Conservation (phyloP, 2,797 vertebrate genomes). For the Acanthurus lineatus region DNA sequence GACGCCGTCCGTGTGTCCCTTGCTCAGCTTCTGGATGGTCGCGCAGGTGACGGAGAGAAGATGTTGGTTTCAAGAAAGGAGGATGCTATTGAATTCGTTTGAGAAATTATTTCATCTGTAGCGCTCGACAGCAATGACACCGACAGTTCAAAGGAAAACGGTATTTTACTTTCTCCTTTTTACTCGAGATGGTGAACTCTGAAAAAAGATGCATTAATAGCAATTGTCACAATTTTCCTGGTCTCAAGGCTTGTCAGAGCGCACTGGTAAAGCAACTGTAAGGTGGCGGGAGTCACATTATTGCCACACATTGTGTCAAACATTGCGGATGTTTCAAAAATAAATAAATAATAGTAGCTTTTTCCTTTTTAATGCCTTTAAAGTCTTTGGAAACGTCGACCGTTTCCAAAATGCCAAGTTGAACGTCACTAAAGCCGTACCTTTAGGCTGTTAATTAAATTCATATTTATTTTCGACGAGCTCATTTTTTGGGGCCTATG, state of each 20-base stretch:
- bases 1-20: conserved; percentile 73
- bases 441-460: conserved; percentile 46
- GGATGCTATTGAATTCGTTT: conserved; percentile 68
- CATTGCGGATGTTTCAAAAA: conserved; percentile 86
- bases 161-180: conserved; percentile 62
- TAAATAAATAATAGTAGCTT: conserved; percentile 83
- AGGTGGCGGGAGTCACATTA: conserved; percentile 75
- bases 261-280: conserved; percentile 65
- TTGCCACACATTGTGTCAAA: conserved; percentile 79
- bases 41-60: conserved; percentile 80
- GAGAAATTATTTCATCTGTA: conserved; percentile 54
- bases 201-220: conserved; percentile 61
- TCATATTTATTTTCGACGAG: conserved; percentile 53
- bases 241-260: conserved; percentile 61
- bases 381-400: conserved; percentile 44
- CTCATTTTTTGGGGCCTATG: conserved; percentile 55
- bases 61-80: conserved; percentile 77
- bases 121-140: conserved; percentile 59
- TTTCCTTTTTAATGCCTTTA: conserved; percentile 49
- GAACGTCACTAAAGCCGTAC: conserved; percentile 42
- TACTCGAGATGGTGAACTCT: conserved; percentile 37
- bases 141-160: conserved; percentile 64
- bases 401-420: conserved; percentile 63
- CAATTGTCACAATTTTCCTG: conserved; percentile 62
- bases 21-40: conserved; percentile 76